Percentiles rank a stretch among this genome's conserved stretches.
Conservation (phyloP, 2,888 invertebrate species). For the Lithophane socia region DNA sequence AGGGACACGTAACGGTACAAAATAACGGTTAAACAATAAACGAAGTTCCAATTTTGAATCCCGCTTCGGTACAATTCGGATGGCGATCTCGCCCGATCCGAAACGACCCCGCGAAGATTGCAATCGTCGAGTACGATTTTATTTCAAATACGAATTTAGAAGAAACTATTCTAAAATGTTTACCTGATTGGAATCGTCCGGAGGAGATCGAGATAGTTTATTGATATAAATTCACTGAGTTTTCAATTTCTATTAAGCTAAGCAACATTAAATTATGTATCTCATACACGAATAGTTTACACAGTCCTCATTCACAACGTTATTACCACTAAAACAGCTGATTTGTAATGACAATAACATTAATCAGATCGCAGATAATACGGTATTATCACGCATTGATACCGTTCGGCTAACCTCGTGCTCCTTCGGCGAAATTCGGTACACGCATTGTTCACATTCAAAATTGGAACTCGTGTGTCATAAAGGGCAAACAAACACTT, state of each 20-base stretch:
- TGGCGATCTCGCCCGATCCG: constrained; percentile 71
- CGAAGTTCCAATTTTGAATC: constrained; percentile 78
- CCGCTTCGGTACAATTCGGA: constrained; percentile 71
- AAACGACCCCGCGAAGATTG: constrained; percentile 74
- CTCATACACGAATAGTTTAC: not conserved
- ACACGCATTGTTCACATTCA: constrained; percentile 63
- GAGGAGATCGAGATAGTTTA: constrained; percentile 44
- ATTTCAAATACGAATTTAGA: constrained; percentile 68
- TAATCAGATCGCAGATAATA: constrained; percentile 62
- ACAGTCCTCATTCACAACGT: constrained; percentile 6
- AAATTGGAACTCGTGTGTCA: constrained; percentile 71
- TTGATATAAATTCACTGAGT: constrained; percentile 40
- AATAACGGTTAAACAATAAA: constrained; percentile 84
- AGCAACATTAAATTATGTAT: constrained; percentile 2
- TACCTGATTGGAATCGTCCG: constrained; percentile 65
- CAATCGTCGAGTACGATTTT: constrained; percentile 69
- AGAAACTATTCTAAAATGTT: constrained; percentile 64
- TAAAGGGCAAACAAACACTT: constrained; percentile 55
- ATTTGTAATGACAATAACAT: constrained; percentile 37
- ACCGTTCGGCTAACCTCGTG: constrained; percentile 56
- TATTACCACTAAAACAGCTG: constrained; percentile 29
- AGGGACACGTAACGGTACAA: constrained; percentile 86
- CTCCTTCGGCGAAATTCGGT: constrained; percentile 52
- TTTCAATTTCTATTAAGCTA: constrained; percentile 17
- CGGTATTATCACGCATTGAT: constrained; percentile 49